Base-by-base conservation (phyloP, 2,888 invertebrate genomes). In the Zelleria hepariella region DNA sequence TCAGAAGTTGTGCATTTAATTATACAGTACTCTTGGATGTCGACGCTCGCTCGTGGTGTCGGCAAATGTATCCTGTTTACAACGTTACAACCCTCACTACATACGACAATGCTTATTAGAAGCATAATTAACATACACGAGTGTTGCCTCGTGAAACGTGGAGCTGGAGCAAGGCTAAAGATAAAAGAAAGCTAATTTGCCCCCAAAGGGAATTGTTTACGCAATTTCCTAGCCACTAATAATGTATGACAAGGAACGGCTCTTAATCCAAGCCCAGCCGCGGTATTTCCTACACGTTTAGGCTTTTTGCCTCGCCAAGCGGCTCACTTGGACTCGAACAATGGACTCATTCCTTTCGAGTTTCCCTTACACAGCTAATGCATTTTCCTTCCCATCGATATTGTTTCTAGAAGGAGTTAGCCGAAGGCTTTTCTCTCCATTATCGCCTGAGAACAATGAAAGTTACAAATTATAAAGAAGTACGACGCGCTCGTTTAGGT, bases 191-290 rank as follows among this genome's bases (percentile, higher is more conserved):
- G 32, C 10, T 5, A 42, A 42, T 15, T 42, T 42, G 15, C 32
- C 32, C 32, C 15, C 15, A 42, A 15, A 15, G 15, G 32, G 32
- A 42, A 2, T 42, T 42, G 6, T 32, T 42, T 42, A 42, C 32
- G 32, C 4, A 42, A 42, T 42, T 10, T 42, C 32, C 15, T 42
- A 15, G 32, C 15, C 20, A 20, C 51, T 20, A 51, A 10, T 25
- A 25, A 21, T 25, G 23, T 23, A 57, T 23, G 21, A 58, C 49
- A 24, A 51, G 59, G 60, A 62, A 58, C 54, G 58, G 55, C 68
- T 68, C 71, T 78, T 75, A 79, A 75, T 77, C 73, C 68, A 67
- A 70, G 69, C 71, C 74, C 68, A 72, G 70, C 72, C 70, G 66
- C 62, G 67, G 69, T 66, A n/a, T 67, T 73, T 69, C 67, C 69